phyloP scores from a whole-genome alignment of 1,140 invertebrate species.

The Sinella curviseta region DNA sequence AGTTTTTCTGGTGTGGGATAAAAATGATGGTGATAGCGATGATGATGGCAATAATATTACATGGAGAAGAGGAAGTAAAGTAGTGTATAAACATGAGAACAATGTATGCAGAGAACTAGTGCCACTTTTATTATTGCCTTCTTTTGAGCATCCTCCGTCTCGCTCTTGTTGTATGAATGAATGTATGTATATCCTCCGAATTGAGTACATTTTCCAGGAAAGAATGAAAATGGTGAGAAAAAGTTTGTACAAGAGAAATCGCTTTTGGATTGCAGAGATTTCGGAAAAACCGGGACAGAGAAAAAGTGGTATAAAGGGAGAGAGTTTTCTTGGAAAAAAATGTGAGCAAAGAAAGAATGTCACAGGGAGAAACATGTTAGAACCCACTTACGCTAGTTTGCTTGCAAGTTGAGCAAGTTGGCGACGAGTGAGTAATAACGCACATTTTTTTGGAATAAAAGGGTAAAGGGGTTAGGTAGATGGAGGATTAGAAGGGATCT shows the following conservation, averaged over 20 bases:
- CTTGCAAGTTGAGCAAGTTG: background rate
- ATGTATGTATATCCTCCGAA: too few species aligned
- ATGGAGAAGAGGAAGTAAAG: background rate
- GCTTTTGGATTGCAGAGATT: background rate
- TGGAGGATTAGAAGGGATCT: slow-evolving; percentile 34
- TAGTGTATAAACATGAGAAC: too few species aligned
- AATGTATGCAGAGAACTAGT: background rate
- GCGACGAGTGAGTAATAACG: slow-evolving; percentile 27
- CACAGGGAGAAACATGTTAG: background rate
- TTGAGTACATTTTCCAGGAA: background rate
- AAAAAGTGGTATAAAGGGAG: background rate
- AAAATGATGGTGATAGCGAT: background rate
- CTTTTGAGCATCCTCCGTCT: too few species aligned
- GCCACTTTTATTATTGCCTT: background rate
- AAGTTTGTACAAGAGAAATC: background rate
- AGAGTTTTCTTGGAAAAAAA: background rate
- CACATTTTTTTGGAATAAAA: background rate
- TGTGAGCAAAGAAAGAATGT: background rate
- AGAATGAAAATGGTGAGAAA: background rate
- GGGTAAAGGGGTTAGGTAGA: slow-evolving; percentile 45
- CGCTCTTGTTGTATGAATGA: too few species aligned
- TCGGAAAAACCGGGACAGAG: background rate
- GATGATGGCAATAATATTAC: background rate
- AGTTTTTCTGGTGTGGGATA: background rate
- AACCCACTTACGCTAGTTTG: background rate